Percentiles rank a stretch among this genome's conserved stretches.
phyloP scores from a whole-genome alignment of 2,797 vertebrate species.

The Petrocephalus schoutedeni region DNA sequence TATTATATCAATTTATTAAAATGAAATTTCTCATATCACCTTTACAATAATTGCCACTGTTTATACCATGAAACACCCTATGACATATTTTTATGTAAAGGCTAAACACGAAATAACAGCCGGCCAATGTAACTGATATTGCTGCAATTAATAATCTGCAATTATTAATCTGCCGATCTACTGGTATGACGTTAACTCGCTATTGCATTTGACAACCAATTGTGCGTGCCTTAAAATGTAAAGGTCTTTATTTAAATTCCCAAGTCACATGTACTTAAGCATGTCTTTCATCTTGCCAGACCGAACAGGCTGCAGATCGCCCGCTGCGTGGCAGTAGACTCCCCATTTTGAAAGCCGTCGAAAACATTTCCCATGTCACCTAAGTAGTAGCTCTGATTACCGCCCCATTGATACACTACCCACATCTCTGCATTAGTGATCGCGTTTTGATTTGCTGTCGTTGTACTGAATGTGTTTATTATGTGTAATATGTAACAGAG shows the following conservation, averaged over 20 bases:
- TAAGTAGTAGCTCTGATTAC: conserved; percentile 11
- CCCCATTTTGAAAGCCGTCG: not conserved
- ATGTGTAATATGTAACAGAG: not conserved
- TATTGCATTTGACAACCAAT: not conserved
- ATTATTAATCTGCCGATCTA: not conserved
- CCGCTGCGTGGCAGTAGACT: conserved; percentile 10
- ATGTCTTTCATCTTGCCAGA: not conserved
- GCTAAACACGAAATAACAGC: not conserved
- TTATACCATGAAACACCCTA: not conserved
- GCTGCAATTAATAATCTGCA: not conserved
- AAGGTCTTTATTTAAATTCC: not conserved
- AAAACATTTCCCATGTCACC: not conserved
- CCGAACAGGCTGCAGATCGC: not conserved
- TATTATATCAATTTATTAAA: not conserved
- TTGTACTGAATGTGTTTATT: not conserved
- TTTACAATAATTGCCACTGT: not conserved
- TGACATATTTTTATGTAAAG: not conserved
- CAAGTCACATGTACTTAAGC: not conserved
- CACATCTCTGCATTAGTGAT: not conserved
- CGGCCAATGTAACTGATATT: not conserved
- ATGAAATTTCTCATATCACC: not conserved
- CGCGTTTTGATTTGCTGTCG: not conserved
- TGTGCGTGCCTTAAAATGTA: not conserved
- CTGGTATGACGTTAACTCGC: not conserved
- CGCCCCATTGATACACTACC: not conserved